A percentile compares a stretch with the other conserved stretches of the same genome.
Conservation (phyloP, 37 sponge, comb jelly and placozoan genomes). For the Halisarca cf. caerulea region DNA sequence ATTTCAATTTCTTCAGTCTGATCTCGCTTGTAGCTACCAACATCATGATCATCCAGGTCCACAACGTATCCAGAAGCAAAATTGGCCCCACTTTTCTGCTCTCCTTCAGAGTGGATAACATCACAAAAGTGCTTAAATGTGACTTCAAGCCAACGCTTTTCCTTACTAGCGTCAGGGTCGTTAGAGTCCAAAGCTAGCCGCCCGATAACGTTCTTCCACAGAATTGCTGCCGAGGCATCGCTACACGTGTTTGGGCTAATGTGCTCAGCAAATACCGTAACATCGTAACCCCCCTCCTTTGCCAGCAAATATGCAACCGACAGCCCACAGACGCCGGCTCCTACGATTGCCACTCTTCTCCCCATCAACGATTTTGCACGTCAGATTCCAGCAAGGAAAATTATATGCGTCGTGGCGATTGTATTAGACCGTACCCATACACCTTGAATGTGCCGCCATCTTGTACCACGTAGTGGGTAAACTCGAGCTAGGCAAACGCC, state of each 20-base stretch:
- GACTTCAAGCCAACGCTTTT: slow-evolving; percentile 7
- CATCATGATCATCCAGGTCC: too few species aligned
- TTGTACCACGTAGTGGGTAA: too few species aligned
- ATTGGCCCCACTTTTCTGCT: not conserved
- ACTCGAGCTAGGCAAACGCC: too few species aligned
- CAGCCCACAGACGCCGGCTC: slow-evolving; percentile 66
- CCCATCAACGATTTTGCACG: too few species aligned
- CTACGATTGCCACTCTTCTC: slow-evolving; percentile 47
- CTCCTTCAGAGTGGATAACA: not conserved
- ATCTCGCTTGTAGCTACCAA: not conserved
- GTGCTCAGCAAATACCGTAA: slow-evolving; percentile 53
- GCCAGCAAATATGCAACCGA: slow-evolving; percentile 27
- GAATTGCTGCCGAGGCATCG: slow-evolving; percentile 47
- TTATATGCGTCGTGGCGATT: too few species aligned
- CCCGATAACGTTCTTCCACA: slow-evolving; percentile 18
- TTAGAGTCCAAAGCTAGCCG: not conserved
- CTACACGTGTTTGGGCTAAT: slow-evolving; percentile 48
- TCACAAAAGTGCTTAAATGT: slow-evolving; percentile 17
- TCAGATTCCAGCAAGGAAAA: too few species aligned
- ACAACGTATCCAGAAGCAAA: not conserved
- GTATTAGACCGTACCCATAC: too few species aligned
- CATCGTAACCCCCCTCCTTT: not conserved
- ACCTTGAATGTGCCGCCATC: too few species aligned
- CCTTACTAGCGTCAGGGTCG: not conserved
- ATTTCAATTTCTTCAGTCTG: not conserved